Base-by-base conservation (phyloP, 37 sponge, comb jelly and placozoan genomes). In the Beroe ovata region DNA sequence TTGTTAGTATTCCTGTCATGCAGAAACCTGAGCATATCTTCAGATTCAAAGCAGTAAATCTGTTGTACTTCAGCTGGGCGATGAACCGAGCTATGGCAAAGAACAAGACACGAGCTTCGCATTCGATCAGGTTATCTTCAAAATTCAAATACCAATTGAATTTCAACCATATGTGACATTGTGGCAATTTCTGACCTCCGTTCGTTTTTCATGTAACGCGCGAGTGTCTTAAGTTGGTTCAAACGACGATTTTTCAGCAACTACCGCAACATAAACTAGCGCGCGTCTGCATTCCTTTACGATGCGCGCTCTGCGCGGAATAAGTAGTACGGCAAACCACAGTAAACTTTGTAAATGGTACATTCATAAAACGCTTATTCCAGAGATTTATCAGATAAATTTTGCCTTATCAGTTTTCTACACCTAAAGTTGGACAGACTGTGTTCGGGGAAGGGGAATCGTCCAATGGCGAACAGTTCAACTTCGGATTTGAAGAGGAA, bases 101-200 rank as follows among this genome's bases (percentile, higher is more conserved):
- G 63, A 6, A 62, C 63, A 8, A 16, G 69, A 66, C 16, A 30
- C 35, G 8, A 66, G 36, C 36, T 66, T 66, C 30, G 14, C 69
- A 66, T 66, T 66, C 16, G 69, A 66, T 32, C 33, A 66, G 69
- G n/a, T n/a, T n/a, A n/a, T n/a, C n/a, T n/a, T n/a, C n/a, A n/a
- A n/a, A n/a, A n/a, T n/a, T n/a, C n/a, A n/a, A n/a, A n/a, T n/a
- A n/a, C n/a, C n/a, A n/a, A n/a, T n/a, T n/a, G n/a, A n/a, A n/a
- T n/a, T n/a, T n/a, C n/a, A n/a, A n/a, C n/a, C n/a, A n/a, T n/a
- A n/a, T n/a, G n/a, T n/a, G n/a, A 58, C 16, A 58, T 58, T 16
- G 16, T 58, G 16, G 59, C 59, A 58, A 58, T 58, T 58, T 19
- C 16, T 58, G 59, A 58, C 16, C 59, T 16, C 59, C 16, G 59